Evolutionary conservation across 2,888 invertebrate species (phyloP).

Genomic region (Noctua janthina): DNA sequence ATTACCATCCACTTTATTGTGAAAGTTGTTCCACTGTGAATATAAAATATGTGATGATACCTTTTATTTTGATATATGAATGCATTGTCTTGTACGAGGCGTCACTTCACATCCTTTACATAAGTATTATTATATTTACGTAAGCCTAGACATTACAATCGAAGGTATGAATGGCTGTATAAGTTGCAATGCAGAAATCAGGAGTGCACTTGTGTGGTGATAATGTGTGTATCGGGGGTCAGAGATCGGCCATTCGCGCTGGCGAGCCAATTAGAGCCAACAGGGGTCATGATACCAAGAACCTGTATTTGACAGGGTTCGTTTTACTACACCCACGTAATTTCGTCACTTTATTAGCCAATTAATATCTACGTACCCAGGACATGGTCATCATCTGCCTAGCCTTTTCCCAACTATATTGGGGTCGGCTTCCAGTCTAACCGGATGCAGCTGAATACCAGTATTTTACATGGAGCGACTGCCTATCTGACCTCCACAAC

Average conservation of each 20-base stretch:
- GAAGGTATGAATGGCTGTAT: conserved; percentile 55
- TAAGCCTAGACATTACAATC: conserved; percentile 26
- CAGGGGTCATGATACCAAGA: conserved; percentile 80
- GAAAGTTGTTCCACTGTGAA: conserved; percentile 69
- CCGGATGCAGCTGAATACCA: too few species aligned
- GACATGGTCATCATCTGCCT: too few species aligned
- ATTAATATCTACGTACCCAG: conserved; percentile 58
- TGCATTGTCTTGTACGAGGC: conserved; percentile 43
- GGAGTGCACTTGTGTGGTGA: conserved; percentile 71
- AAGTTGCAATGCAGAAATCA: conserved; percentile 68
- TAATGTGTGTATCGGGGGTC: conserved; percentile 86
- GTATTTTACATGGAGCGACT: too few species aligned
- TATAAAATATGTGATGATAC: conserved; percentile 57
- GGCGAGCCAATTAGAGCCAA: conserved; percentile 83
- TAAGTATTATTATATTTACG: conserved; percentile 21
- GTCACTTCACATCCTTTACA: conserved; percentile 22
- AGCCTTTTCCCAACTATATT: too few species aligned
- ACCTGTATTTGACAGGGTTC: conserved; percentile 81
- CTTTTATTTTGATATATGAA: conserved; percentile 51
- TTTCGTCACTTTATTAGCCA: conserved; percentile 67
- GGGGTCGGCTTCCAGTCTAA: too few species aligned
- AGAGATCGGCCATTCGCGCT: conserved; percentile 88
- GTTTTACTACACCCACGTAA: conserved; percentile 81
- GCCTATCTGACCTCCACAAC: too few species aligned
- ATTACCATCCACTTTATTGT: conserved; percentile 70